Base-by-base conservation (phyloP, 2,113 vertebrate genomes). In the Nibea albiflora region DNA sequence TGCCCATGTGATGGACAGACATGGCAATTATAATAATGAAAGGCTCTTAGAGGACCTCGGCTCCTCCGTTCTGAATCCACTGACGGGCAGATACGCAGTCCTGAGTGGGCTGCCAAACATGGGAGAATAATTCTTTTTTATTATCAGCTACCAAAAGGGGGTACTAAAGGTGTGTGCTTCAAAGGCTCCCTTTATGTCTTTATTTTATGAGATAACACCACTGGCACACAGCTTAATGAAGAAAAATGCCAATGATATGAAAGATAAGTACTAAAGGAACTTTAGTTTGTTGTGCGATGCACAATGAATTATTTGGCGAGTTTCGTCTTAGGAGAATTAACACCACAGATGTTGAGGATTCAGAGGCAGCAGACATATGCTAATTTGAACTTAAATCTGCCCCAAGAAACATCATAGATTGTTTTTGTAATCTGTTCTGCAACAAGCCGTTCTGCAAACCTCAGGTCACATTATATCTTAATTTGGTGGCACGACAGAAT, bases 1-100 rank as follows among this genome's bases (percentile, higher is more conserved):
- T 42, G 78, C 46, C 85, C 56, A 15, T 80, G 71, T 91, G 93
- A 94, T 75, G 82, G 92, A 92, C 92, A 87, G 87, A 84, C 70
- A 52, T 22, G 56, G 80, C 85, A 87, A 92, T 93, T 89, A 92
- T 56, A 81, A 87, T 91, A 94, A 93, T 91, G 85, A 92, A 91
- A 90, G 56, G 79, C 64, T 83, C 89, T 88, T 86, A 46, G 83
- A 75, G 83, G 85, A 86, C 73, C 72, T 31, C 62, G 42, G 72
- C 73, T 79, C 60, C 64, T 83, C 63, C 69, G 11, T 58, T 70
- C 66, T 81, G 66, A 78, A 60, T 49, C 66, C 63, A 67, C 70
- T 76, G 80, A 84, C 68, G 46, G 61, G 76, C 61, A 82, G 79
- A 80, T 61, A 81, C 53, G 60, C 54, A 42, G 61, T 87, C 85